Percentiles rank a stretch among this genome's conserved stretches.
phyloP scores from a whole-genome alignment of 2,888 invertebrate genomes.

The Aphodius granarius region DNA sequence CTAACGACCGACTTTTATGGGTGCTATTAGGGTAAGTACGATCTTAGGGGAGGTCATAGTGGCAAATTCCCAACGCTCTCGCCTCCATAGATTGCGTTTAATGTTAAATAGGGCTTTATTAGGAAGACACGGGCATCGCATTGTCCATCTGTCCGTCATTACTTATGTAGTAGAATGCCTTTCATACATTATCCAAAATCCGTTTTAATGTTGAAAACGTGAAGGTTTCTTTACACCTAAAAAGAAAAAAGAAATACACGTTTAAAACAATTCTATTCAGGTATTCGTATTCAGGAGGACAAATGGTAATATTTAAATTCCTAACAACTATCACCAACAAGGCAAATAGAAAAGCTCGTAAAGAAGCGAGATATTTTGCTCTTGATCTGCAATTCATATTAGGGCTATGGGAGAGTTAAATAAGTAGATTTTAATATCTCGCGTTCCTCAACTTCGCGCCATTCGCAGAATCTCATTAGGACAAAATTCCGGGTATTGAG shows the following conservation, averaged over 20 bases:
- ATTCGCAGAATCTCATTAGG: not conserved
- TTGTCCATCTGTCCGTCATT: not conserved
- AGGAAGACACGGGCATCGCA: not conserved
- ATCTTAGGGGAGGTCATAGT: not conserved
- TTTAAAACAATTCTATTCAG: too few species aligned
- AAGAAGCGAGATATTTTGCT: not conserved
- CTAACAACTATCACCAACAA: not conserved
- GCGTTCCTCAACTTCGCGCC: not conserved
- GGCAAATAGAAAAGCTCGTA: not conserved
- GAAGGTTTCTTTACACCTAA: too few species aligned
- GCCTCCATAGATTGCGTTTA: not conserved
- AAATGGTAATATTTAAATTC: not conserved
- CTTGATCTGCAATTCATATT: not conserved
- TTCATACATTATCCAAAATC: not conserved
- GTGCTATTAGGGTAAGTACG: not conserved
- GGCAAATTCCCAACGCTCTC: not conserved
- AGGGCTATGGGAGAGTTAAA: not conserved
- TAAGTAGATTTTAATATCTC: not conserved
- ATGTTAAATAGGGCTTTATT: not conserved
- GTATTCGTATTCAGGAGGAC: too few species aligned
- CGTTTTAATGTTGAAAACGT: not conserved
- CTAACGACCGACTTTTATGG: not conserved
- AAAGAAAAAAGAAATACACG: too few species aligned
- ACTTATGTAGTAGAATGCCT: not conserved
- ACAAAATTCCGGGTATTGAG: not conserved